Evolutionary conservation across 1,140 invertebrate species (phyloP).

Genomic region (Drosophila micromelanica): DNA sequence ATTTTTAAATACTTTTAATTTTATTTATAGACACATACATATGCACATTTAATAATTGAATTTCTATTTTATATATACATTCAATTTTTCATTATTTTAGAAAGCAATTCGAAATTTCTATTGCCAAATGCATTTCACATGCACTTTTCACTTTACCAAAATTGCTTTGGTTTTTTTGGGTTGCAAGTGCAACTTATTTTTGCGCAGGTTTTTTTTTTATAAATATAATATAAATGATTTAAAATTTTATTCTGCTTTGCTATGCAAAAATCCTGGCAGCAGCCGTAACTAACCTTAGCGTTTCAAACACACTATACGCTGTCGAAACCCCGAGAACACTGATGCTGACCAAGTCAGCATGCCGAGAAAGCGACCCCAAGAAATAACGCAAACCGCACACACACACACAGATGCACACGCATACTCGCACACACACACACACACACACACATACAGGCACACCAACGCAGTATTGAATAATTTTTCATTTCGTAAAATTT

Average conservation of each 20-base stretch:
- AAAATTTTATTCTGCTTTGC: slow-evolving; percentile 1
- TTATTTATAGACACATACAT: slow-evolving; percentile 68
- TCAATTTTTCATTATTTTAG: slow-evolving; percentile 4
- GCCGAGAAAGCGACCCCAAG: slow-evolving; percentile 75
- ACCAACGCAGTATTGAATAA: slow-evolving; percentile 71
- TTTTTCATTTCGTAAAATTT: slow-evolving; percentile 71
- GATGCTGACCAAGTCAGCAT: slow-evolving; percentile 78
- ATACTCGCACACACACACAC: slow-evolving; percentile 25
- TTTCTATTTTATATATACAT: slow-evolving; percentile 7
- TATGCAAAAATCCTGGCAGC: slow-evolving; percentile 64
- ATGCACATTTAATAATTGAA: slow-evolving; percentile 44
- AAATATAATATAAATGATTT: slow-evolving; percentile 9
- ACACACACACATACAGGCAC: slow-evolving; percentile 36
- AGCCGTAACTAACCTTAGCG: slow-evolving; percentile 84
- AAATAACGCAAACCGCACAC: slow-evolving; percentile 58
- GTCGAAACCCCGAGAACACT: slow-evolving; percentile 85
- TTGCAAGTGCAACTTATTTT: background rate
- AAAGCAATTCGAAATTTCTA: background rate
- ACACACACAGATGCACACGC: slow-evolving; percentile 46
- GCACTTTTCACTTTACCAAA: slow-evolving; percentile 64
- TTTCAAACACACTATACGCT: slow-evolving; percentile 85
- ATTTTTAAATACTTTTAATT: slow-evolving; percentile 4
- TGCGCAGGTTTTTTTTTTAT: slow-evolving; percentile 2
- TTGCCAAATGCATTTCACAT: slow-evolving; percentile 44
- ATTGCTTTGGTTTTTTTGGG: slow-evolving; percentile 20